Base-by-base conservation (phyloP, 2,797 vertebrate species). In the Anolis apletophallus region DNA sequence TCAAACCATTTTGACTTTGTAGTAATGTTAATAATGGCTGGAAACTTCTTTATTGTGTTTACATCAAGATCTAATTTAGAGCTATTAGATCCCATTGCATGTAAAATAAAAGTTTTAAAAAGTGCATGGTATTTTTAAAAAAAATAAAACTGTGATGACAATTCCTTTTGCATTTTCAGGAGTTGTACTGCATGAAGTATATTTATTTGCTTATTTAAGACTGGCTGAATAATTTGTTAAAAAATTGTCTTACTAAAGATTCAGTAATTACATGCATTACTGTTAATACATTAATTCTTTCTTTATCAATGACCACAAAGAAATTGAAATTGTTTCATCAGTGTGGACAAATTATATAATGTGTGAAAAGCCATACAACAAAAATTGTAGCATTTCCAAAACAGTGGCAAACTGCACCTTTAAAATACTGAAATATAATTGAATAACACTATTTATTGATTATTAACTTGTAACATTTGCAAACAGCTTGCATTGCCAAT, bases 401-500 rank as follows among this genome's bases (percentile, higher is more conserved):
- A 88, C 87, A 88, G 88, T 75, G 95, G 94, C 88, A 92, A 91
- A 96, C 95, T 97, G 95, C 94, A 95, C 95, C 96, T 97, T 96
- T 96, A 96, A 95, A 92, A 88, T 95, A 88, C 86, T 92, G 88
- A 93, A 95, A 74, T 95, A 93, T 88, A 94, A 94, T 90, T 93
- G 89, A 32, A 88, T 94, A 94, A 89, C 93, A 91, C 87, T 91
- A 94, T 89, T 87, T 93, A 91, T 93, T 95, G 89, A 93, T 94
- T 85, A 92, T 96, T 94, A 94, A 95, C 85, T 92, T 96, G 74
- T 96, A 94, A 95, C 76, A 93, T 83, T 95, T 91, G 67, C 94
- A 93, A 96, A 96, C 86, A 93, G 94, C 95, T 96, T 96, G 95
- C 95, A 92, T 94, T 97, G 95, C 95, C 94, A 95, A 95, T 87